Base-by-base conservation (phyloP, 2,797 vertebrate genomes). In the Denticeps clupeoides region DNA sequence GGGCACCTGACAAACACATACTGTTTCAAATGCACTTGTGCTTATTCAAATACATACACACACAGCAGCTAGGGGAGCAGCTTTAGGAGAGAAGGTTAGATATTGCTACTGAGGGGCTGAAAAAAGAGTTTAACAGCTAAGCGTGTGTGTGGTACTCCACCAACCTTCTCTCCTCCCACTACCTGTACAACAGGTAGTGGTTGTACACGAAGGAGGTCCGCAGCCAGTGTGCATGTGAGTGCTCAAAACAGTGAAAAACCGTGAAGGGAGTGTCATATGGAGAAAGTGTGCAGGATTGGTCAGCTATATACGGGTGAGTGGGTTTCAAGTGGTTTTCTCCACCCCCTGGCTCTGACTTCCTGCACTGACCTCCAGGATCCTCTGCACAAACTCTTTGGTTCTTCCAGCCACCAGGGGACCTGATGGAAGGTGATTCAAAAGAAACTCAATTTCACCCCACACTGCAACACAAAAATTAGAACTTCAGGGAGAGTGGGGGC, bases 181-280 rank as follows among this genome's bases (percentile, higher is more conserved):
- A n/a, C n/a, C n/a, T n/a, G n/a, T n/a, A 89, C 65, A 96, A 87
- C 50, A 94, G 85, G 80, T 89, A 90, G 79, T 93, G 91, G 77
- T 94, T 91, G 76, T 91, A 89, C 63, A 94, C 83, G n/a, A 95
- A 93, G 22, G 91, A 89, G 45, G 87, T 82, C 31, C 88, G 86
- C 66, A 87, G 71, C 90, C 88, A 92, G 74, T 79, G 74, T 41
- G 73, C n/a, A 3, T 89, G 90, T 32, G 55, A 72, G 63, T 86
- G 86, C n/a, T n/a, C n/a, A n/a, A n/a, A n/a, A n/a, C n/a, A n/a
- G n/a, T n/a, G n/a, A n/a, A n/a, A n/a, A n/a, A n/a, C n/a, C n/a
- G n/a, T n/a, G n/a, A n/a, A n/a, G n/a, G n/a, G n/a, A n/a, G n/a
- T n/a, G n/a, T n/a, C n/a, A n/a, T n/a, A n/a, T n/a, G n/a, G n/a